Evolutionary conservation across 2,888 invertebrate species (phyloP).

Genomic region (Agrotis clavis): DNA sequence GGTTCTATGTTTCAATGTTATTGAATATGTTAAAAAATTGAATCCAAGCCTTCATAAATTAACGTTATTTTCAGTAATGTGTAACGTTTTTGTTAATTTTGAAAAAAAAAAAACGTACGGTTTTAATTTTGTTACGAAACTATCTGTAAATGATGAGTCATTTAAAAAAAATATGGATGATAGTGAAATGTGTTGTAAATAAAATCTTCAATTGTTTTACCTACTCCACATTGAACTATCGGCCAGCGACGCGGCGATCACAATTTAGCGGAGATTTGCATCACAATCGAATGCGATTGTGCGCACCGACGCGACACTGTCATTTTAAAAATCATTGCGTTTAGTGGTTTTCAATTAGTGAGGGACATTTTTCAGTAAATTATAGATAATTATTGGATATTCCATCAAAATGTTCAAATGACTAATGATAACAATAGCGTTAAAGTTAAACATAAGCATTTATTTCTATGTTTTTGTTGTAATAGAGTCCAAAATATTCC

Average conservation of each 20-base stretch:
- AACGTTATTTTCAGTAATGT: no score
- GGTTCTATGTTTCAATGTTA: no score
- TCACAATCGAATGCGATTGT: constrained; percentile 85
- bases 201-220: constrained; percentile 57
- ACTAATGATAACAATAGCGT: no score
- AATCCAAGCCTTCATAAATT: no score
- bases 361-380: neutral
- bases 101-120: no score
- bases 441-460: neutral
- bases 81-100: no score
- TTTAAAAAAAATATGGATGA: no score
- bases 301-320: constrained; percentile 48
- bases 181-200: constrained; percentile 45
- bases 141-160: no score
- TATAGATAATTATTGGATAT: neutral
- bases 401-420: neutral
- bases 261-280: constrained; percentile 82
- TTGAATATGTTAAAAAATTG: no score
- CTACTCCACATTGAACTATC: constrained; percentile 50
- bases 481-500: constrained; percentile 8
- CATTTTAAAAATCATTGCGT: constrained; percentile 48
- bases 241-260: constrained; percentile 43
- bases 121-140: no score
- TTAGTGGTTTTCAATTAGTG: constrained; percentile 16
- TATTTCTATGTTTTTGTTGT: no score